Conservation (phyloP, 2,113 vertebrate species). For the Ammodytes marinus region DNA sequence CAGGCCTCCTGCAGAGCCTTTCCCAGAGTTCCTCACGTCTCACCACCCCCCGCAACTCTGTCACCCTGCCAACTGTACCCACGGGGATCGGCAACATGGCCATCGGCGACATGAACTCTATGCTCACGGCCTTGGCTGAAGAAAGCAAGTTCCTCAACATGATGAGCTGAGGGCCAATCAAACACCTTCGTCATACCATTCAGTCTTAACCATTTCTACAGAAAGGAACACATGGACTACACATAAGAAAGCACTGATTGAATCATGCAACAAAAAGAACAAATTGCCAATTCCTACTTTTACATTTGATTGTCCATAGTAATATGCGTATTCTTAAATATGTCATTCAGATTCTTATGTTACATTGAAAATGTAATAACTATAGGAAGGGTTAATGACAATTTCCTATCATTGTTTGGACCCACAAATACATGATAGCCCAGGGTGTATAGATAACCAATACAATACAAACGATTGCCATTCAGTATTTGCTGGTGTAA, state of each 20-base stretch:
- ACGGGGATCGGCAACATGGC: conserved; percentile 98
- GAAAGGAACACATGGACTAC: conserved; percentile 65
- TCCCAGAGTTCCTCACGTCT: conserved; percentile 98
- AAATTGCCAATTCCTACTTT: conserved; percentile 52
- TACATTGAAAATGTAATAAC: conserved; percentile 54
- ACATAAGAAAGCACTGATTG: conserved; percentile 80
- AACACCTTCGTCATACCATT: conserved; percentile 44
- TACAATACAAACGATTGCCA: conserved; percentile 50
- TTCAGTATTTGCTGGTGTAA: conserved; percentile 71
- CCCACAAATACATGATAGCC: conserved; percentile 65
- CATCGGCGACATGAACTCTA: conserved; percentile 98
- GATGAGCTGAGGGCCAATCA: conserved; percentile 89
- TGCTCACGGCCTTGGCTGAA: conserved; percentile 97
- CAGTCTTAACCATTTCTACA: conserved; percentile 51
- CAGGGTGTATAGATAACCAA: conserved; percentile 56
- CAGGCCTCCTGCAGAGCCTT: conserved; percentile 94
- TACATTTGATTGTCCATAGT: conserved; percentile 45
- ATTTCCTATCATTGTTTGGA: conserved; percentile 65
- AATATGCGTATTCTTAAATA: conserved; percentile 67
- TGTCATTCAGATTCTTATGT: conserved; percentile 67
- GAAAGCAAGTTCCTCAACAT: conserved; percentile 98
- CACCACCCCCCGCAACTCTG: conserved; percentile 95
- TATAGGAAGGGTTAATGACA: conserved; percentile 60
- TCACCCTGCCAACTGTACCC: conserved; percentile 93
- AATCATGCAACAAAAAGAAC: conserved; percentile 34